A percentile compares a stretch with the other conserved stretches of the same genome.
phyloP scores from a whole-genome alignment of 2,797 vertebrate species.

The Rhinichthys osculus region DNA sequence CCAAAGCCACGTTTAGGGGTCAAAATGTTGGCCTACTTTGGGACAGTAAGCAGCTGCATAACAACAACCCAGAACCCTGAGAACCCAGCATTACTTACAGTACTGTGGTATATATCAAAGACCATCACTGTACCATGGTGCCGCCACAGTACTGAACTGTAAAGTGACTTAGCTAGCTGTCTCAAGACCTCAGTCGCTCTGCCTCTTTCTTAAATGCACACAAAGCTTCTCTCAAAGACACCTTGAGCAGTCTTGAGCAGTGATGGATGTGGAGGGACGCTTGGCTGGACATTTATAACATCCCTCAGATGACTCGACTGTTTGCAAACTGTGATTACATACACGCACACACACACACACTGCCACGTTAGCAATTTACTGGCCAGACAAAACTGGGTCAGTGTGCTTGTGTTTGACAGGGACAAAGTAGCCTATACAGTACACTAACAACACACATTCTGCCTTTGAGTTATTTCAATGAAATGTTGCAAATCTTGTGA shows the following conservation, averaged over 20 bases:
- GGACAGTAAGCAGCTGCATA: background rate
- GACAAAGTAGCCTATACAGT: slow-evolving; percentile 55
- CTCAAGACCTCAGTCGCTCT: slow-evolving; percentile 31
- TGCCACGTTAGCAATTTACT: slow-evolving; percentile 47
- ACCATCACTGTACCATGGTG: background rate
- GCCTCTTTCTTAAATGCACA: slow-evolving; percentile 28
- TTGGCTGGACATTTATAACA: slow-evolving; percentile 73
- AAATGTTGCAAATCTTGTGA: background rate
- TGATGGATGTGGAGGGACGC: slow-evolving; percentile 75
- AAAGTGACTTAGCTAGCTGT: slow-evolving; percentile 48
- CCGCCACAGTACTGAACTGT: slow-evolving; percentile 20
- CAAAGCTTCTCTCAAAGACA: slow-evolving; percentile 75
- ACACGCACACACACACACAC: slow-evolving; percentile 45
- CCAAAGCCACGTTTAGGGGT: background rate
- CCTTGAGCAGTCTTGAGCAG: slow-evolving; percentile 74
- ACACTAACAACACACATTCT: slow-evolving; percentile 32
- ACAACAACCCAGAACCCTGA: background rate
- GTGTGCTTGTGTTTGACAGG: slow-evolving; percentile 37
- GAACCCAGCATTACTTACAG: background rate
- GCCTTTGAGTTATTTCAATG: background rate
- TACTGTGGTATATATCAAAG: background rate
- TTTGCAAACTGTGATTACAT: slow-evolving; percentile 60
- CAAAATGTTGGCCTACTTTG: background rate
- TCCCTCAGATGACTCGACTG: slow-evolving; percentile 57
- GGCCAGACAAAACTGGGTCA: slow-evolving; percentile 55